phyloP scores from a whole-genome alignment of 2,888 invertebrate species.

The Catocala sponsa region DNA sequence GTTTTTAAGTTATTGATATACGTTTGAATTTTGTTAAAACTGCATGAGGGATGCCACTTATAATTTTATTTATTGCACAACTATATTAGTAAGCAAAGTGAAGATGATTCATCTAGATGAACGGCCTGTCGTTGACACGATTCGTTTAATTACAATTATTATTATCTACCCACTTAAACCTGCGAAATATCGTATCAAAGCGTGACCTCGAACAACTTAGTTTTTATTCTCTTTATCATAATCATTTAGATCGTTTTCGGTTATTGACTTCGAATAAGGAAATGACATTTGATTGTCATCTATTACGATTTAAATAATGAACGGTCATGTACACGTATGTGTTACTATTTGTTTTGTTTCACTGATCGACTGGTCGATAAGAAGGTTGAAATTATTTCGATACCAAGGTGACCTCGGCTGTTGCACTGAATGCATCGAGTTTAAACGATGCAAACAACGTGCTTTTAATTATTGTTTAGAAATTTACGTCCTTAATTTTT shows the following conservation, averaged over 20 bases:
- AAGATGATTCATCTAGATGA: background rate
- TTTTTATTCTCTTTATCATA: constrained; percentile 32
- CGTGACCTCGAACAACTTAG: constrained; percentile 26
- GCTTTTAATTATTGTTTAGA: constrained; percentile 33
- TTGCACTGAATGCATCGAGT: constrained; percentile 34
- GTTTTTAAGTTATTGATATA: no score
- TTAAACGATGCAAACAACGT: constrained; percentile 19
- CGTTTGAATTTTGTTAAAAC: no score
- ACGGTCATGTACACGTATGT: constrained; percentile 26
- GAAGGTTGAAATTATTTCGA: constrained; percentile 51
- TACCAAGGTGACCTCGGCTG: constrained; percentile 54
- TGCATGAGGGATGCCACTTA: no score
- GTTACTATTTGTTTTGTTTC: constrained; percentile 47
- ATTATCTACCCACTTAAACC: constrained; percentile 12
- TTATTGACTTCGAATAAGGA: constrained; percentile 68
- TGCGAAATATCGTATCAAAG: constrained; percentile 19
- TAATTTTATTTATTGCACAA: background rate
- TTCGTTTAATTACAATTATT: constrained; percentile 15
- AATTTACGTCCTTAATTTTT: constrained; percentile 38
- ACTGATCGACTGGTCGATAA: constrained; percentile 52
- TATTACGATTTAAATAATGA: constrained; percentile 44
- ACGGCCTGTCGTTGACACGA: background rate
- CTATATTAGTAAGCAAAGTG: background rate
- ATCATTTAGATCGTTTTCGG: constrained; percentile 54
- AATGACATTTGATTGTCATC: constrained; percentile 59